phyloP scores from a whole-genome alignment of 2,113 vertebrate species.

The Ursus arctos region DNA sequence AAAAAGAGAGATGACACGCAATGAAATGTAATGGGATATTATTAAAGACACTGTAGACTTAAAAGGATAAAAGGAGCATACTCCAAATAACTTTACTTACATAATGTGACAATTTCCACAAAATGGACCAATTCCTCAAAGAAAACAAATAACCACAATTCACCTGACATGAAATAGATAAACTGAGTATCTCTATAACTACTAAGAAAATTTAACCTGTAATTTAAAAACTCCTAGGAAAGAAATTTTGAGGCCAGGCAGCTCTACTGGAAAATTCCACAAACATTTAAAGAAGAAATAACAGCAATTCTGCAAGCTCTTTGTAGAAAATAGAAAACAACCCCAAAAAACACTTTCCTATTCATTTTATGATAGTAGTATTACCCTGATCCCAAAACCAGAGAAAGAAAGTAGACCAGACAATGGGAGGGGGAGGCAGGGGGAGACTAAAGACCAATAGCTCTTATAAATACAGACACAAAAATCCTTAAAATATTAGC shows the following conservation, averaged over 20 bases:
- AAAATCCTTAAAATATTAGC: background rate
- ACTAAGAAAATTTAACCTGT: conserved; percentile 42
- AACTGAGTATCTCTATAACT: background rate
- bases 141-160: background rate
- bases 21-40: background rate
- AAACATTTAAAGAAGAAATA: conserved; percentile 31
- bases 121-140: conserved; percentile 9
- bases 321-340: background rate
- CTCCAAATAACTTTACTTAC: background rate
- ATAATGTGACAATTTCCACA: background rate
- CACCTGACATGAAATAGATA: background rate
- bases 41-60: background rate
- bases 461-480: background rate
- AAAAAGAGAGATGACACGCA: background rate
- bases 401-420: background rate
- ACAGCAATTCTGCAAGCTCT: background rate
- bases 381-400: background rate
- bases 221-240: conserved; percentile 49
- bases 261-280: conserved; percentile 21
- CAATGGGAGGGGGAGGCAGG: background rate
- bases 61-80: background rate
- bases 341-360: background rate
- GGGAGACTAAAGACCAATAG: background rate
- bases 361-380: conserved; percentile 29
- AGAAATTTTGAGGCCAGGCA: background rate